phyloP scores from a whole-genome alignment of 2,888 invertebrate genomes.

The Acanthosepion pharaonis region DNA sequence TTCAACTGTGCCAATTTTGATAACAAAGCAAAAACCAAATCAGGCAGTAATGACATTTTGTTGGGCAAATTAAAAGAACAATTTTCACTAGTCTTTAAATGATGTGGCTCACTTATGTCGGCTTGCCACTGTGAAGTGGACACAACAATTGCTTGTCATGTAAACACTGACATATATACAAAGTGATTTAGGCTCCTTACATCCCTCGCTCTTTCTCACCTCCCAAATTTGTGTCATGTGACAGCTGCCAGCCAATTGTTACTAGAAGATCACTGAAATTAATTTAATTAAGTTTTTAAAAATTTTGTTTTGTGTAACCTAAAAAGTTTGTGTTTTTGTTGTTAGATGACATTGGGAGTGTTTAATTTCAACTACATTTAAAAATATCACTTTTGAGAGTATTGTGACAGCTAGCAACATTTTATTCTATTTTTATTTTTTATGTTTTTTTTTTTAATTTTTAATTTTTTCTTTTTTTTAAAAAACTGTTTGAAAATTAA shows the following conservation, averaged over 20 bases:
- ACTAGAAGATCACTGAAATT: not conserved
- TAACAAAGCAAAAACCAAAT: not conserved
- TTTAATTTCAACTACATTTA: too few species aligned
- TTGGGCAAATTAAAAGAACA: not conserved
- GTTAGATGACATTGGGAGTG: too few species aligned
- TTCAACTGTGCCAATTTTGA: not conserved
- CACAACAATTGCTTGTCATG: conserved; percentile 33
- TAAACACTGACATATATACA: not conserved
- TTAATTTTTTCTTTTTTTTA: too few species aligned
- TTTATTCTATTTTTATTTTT: too few species aligned
- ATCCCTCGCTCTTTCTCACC: not conserved
- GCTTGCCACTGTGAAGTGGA: not conserved
- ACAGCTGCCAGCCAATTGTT: not conserved
- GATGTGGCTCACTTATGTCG: not conserved
- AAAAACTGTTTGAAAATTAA: too few species aligned
- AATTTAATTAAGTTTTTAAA: not conserved
- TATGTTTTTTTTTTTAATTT: too few species aligned
- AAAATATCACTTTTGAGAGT: too few species aligned
- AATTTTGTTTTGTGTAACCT: too few species aligned
- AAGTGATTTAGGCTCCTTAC: not conserved
- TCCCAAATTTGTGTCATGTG: not conserved
- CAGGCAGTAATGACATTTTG: conserved; percentile 33
- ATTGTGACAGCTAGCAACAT: too few species aligned
- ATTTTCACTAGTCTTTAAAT: not conserved
- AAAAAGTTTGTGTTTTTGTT: too few species aligned